phyloP scores from a whole-genome alignment of 2,113 vertebrate genomes.

The Mandrillus leucophaeus region DNA sequence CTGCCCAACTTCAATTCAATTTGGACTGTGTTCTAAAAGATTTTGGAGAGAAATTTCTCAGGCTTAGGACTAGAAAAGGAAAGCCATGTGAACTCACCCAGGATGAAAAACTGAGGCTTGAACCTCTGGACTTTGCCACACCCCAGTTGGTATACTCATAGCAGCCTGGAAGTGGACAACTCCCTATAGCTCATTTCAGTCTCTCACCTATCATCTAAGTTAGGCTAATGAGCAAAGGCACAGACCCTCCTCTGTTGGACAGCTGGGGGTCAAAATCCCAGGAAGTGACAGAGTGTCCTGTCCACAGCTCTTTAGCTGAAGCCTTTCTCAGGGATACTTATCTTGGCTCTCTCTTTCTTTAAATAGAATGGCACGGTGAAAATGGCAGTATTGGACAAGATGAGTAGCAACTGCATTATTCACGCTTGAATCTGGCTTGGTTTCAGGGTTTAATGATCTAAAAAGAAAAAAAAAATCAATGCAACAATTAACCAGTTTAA shows the following conservation, averaged over 20 bases:
- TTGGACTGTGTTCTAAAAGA: not conserved
- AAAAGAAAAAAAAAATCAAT: conserved; percentile 11
- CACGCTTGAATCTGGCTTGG: conserved; percentile 51
- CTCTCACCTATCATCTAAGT: not conserved
- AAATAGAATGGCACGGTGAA: conserved; percentile 26
- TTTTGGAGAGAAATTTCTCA: not conserved
- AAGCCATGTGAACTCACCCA: not conserved
- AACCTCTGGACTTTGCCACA: not conserved
- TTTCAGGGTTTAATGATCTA: conserved; percentile 59
- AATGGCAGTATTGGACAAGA: conserved; percentile 52
- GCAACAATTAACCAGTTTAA: conserved; percentile 44
- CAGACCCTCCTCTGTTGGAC: not conserved
- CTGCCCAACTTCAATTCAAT: not conserved
- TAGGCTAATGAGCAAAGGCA: not conserved
- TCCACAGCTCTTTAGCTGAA: not conserved
- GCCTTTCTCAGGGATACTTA: not conserved
- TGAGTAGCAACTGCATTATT: conserved; percentile 53
- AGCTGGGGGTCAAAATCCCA: not conserved
- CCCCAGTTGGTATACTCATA: not conserved
- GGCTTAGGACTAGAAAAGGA: not conserved
- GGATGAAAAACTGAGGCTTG: not conserved
- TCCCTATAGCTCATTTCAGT: not conserved
- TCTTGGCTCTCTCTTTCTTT: conserved; percentile 14
- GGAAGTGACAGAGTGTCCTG: not conserved
- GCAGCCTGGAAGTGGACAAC: not conserved